A percentile compares a stretch with the other conserved stretches of the same genome.
These are phyloP conservation scores for Stratiomys singularior DNA, from an alignment of 2,888 invertebrate species.

Conservation along the genomic window DNA sequence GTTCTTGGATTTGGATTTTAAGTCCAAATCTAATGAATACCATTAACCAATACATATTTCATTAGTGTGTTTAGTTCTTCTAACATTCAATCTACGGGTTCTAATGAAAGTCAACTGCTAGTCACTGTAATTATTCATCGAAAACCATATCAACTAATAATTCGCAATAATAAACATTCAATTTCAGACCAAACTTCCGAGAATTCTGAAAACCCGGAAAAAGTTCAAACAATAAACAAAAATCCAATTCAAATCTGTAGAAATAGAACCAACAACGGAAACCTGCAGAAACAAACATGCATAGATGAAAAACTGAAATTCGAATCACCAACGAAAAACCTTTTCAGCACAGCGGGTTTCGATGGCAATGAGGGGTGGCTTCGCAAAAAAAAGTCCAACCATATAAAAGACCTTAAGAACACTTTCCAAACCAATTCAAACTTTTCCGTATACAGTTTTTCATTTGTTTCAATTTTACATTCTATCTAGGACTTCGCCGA, in stretches of 20 bases:
- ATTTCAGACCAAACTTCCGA: neutral
- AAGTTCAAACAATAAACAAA: neutral
- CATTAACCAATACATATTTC: no score
- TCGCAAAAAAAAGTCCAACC: neutral
- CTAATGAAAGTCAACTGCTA: no score
- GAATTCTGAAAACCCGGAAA: neutral
- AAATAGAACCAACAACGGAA: neutral
- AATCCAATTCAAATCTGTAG: neutral
- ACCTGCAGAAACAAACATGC: neutral
- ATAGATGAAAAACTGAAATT: neutral
- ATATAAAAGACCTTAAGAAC: constrained; percentile 28
- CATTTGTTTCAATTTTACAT: constrained; percentile 42
- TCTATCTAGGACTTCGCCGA: constrained; percentile 12
- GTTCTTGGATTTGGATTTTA: no score
- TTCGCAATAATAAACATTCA: constrained; percentile 18
- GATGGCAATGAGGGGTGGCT: neutral
- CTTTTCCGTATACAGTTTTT: constrained; percentile 40
- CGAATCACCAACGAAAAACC: neutral
- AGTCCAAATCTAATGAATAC: no score
- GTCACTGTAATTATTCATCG: no score
- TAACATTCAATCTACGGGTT: no score
- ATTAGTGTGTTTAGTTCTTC: no score
- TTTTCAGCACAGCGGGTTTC: neutral
- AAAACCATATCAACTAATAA: constrained; percentile 4
- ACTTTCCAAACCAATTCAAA: constrained; percentile 38